Evolutionary conservation across 2,113 vertebrate species (phyloP).

Genomic region (Sterna hirundo): DNA sequence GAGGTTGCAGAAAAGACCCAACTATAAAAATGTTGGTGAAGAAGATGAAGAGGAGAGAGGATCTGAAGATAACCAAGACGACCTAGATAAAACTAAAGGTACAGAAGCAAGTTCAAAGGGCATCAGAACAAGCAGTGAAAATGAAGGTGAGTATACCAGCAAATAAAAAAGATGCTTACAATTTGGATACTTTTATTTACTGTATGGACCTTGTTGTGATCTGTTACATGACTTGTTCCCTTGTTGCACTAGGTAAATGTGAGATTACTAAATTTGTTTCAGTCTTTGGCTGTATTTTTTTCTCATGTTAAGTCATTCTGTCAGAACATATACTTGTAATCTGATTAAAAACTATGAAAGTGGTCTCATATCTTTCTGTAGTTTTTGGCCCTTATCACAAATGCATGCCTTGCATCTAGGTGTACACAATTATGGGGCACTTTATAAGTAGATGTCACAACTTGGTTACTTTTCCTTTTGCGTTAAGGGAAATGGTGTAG

Average conservation of each 20-base stretch:
- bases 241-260: background rate
- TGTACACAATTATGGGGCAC: background rate
- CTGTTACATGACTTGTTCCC: background rate
- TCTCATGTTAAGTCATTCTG: background rate
- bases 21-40: conserved; percentile 98
- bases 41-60: conserved; percentile 93
- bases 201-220: background rate
- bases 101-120: conserved; percentile 88
- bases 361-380: background rate
- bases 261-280: background rate
- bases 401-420: background rate
- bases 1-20: conserved; percentile 91
- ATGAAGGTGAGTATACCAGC: conserved; percentile 85
- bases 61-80: conserved; percentile 78
- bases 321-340: background rate
- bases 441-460: background rate
- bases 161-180: background rate
- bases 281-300: background rate
- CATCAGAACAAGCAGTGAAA: conserved; percentile 88
- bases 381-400: background rate
- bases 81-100: conserved; percentile 81
- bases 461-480: background rate
- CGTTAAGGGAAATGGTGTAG: background rate
- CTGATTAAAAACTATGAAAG: background rate
- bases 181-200: background rate